These are phyloP conservation scores for Poecilia velifera DNA, from an alignment of 2,797 vertebrate genomes.

Conservation along the genomic window DNA sequence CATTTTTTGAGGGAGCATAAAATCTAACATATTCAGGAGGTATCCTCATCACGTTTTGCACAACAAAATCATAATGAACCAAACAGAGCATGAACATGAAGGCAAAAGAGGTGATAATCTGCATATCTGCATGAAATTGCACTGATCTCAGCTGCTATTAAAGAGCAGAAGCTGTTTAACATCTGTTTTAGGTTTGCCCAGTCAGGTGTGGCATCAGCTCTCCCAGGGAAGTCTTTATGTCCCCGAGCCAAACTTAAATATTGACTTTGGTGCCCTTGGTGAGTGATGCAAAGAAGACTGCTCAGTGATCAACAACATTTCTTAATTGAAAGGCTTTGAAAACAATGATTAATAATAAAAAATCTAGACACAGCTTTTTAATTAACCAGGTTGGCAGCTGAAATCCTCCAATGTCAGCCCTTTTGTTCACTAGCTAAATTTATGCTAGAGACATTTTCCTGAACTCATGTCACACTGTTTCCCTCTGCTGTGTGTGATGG, in stretches of 20 bases:
- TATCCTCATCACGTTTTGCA: not conserved
- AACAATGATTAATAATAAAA: too few relatives aligned
- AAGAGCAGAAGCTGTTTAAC: conserved; percentile 17
- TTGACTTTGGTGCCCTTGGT: conserved; percentile 55
- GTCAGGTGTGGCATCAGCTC: conserved; percentile 37
- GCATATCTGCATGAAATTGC: not conserved
- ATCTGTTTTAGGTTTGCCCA: conserved; percentile 25
- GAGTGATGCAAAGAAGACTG: conserved; percentile 39
- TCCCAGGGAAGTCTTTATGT: conserved; percentile 44
- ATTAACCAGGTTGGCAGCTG: not conserved
- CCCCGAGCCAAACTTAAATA: conserved; percentile 32
- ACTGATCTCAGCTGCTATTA: not conserved
- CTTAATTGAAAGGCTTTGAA: not conserved
- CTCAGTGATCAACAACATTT: not conserved
- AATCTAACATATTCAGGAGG: not conserved
- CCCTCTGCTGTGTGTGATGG: not conserved
- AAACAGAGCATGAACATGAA: not conserved
- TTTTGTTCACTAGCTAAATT: not conserved
- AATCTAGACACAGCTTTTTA: not conserved
- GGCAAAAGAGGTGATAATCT: conserved; percentile 3
- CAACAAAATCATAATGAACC: not conserved
- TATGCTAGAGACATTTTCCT: not conserved
- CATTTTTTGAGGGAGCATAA: not conserved
- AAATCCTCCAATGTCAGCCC: not conserved
- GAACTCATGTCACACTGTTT: too few relatives aligned